Percentiles rank a stretch among this genome's conserved stretches.
These are phyloP conservation scores for Crotalus tigris DNA, from an alignment of 2,113 vertebrate species.

Conservation along the genomic window DNA sequence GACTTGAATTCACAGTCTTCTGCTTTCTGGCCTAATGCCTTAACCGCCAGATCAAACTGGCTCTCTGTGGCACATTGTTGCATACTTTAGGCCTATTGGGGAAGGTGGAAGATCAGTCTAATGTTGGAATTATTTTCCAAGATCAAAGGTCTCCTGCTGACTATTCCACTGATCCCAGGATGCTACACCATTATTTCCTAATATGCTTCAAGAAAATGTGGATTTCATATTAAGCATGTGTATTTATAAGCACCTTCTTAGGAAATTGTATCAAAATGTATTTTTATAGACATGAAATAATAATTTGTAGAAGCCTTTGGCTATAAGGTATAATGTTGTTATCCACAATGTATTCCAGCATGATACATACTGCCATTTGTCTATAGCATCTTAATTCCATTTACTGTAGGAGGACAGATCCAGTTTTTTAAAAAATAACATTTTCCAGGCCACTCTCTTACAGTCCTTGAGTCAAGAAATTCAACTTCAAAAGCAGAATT, in stretches of 20 bases:
- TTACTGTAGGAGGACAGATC: background rate
- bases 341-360: background rate
- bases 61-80: background rate
- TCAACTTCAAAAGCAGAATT: background rate
- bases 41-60: too few species aligned
- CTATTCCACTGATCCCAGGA: background rate
- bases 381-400: background rate
- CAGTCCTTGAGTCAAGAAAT: background rate
- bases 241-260: background rate
- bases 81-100: background rate
- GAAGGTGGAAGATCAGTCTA: background rate
- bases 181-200: background rate
- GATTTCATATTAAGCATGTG: background rate
- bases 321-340: background rate
- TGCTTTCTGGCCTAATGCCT: too few species aligned
- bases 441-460: background rate
- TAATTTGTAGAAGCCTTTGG: background rate
- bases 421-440: background rate
- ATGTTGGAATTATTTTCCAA: background rate
- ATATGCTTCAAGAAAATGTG: background rate
- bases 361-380: background rate
- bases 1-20: too few species aligned
- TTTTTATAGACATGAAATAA: background rate
- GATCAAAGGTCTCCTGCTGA: background rate
- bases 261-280: background rate